These are phyloP conservation scores for Uloborus plumipes DNA, from an alignment of 2,888 invertebrate species.

Conservation along the genomic window DNA sequence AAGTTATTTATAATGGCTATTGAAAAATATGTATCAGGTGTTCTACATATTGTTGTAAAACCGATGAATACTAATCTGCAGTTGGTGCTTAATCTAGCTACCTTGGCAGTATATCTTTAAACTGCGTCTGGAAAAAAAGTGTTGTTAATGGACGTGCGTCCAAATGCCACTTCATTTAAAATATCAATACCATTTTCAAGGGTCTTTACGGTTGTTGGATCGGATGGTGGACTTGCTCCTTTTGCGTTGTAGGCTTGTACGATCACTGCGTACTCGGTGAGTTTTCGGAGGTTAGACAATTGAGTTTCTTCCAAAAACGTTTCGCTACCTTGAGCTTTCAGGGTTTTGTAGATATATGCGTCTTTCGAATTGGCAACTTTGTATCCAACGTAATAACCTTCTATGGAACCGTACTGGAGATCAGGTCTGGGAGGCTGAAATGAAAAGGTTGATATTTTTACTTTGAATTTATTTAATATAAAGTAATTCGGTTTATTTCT, in stretches of 20 bases:
- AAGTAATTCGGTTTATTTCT: too few species aligned
- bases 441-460: too few species aligned
- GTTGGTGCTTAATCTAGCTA: too few species aligned
- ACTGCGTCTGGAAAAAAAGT: too few species aligned
- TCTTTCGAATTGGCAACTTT: constrained; percentile 69
- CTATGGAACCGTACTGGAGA: constrained; percentile 70
- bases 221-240: constrained; percentile 71
- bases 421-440: constrained; percentile 70
- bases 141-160: too few species aligned
- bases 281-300: constrained; percentile 70
- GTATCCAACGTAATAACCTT: constrained; percentile 72
- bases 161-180: too few species aligned
- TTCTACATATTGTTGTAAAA: too few species aligned
- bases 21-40: too few species aligned
- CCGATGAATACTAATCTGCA: too few species aligned
- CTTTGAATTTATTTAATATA: too few species aligned
- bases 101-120: too few species aligned
- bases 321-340: constrained; percentile 61
- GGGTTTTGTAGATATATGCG: constrained; percentile 70
- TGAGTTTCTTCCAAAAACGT: constrained; percentile 54
- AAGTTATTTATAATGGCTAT: too few species aligned
- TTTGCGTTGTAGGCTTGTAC: constrained; percentile 71
- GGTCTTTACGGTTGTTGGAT: constrained; percentile 70
- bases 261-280: constrained; percentile 71
- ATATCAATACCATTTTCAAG: constrained; percentile 70